Percentiles rank a stretch among this genome's conserved stretches.
These are phyloP conservation scores for Chrysotoxum bicinctum DNA, from an alignment of 2,888 invertebrate genomes.

Conservation along the genomic window DNA sequence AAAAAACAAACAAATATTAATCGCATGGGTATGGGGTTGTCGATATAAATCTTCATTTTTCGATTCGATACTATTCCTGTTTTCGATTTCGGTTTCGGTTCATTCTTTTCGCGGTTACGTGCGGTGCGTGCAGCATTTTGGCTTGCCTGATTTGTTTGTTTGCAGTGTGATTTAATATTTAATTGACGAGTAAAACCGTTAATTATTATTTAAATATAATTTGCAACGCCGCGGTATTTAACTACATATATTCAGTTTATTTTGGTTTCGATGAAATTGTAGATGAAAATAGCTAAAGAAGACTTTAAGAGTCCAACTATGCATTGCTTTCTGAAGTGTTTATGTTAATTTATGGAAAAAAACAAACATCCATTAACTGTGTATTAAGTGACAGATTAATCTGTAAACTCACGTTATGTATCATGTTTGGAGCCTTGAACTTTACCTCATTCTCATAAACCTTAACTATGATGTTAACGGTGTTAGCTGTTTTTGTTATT, in stretches of 20 bases:
- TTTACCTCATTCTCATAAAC: conserved; percentile 5
- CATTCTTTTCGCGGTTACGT: conserved; percentile 37
- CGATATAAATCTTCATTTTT: conserved; percentile 4
- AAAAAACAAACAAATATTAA: not conserved
- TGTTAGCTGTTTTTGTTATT: not conserved
- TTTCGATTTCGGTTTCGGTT: conserved; percentile 42
- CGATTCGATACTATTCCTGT: not conserved
- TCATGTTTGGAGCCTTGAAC: conserved; percentile 45
- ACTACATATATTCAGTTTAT: not conserved
- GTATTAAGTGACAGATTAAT: not conserved
- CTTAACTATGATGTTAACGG: not conserved
- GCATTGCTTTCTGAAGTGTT: conserved; percentile 7
- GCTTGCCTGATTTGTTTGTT: conserved; percentile 11
- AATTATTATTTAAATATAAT: not conserved
- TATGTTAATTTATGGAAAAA: conserved; percentile 15
- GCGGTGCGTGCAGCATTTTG: conserved; percentile 43
- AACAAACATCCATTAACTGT: not conserved
- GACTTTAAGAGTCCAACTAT: not conserved
- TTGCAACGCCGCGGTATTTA: not conserved
- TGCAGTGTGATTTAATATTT: conserved; percentile 28
- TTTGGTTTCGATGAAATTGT: conserved; percentile 4
- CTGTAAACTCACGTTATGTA: conserved; percentile 12
- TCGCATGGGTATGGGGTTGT: not conserved
- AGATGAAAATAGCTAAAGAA: not conserved
- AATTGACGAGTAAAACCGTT: conserved; percentile 26